These are phyloP conservation scores for Elysia chlorotica DNA, from an alignment of 1,140 invertebrate genomes.

Conservation along the genomic window DNA sequence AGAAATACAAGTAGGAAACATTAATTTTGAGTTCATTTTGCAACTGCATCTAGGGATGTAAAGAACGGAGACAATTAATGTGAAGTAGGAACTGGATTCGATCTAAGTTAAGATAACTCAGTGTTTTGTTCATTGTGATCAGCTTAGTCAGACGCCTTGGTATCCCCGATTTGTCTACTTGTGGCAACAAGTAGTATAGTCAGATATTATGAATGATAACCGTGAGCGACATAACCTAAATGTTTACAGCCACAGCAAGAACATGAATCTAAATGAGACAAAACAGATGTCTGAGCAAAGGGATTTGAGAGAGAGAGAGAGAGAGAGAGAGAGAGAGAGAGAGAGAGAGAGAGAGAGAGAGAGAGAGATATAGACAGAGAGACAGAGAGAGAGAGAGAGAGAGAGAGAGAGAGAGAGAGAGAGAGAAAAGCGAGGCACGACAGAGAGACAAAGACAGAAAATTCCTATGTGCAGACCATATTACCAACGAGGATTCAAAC, in stretches of 20 bases:
- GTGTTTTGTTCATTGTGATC: too few species aligned
- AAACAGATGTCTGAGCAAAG: background rate
- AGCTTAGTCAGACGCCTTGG: background rate
- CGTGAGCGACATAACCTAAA: too few species aligned
- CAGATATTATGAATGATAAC: too few species aligned
- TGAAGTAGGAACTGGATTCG: too few species aligned
- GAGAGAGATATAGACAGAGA: background rate
- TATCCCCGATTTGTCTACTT: background rate
- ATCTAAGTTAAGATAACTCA: too few species aligned
- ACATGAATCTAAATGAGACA: background rate
- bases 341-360: background rate
- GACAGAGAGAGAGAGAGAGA: background rate
- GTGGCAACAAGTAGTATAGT: background rate
- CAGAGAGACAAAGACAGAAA: background rate
- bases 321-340: constrained; percentile 7
- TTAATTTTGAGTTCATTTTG: too few species aligned
- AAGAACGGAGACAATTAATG: too few species aligned
- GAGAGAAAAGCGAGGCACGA: background rate
- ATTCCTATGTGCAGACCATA: too few species aligned
- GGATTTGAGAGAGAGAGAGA: background rate
- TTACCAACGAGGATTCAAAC: too few species aligned
- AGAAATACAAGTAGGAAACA: too few species aligned
- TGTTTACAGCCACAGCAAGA: background rate
- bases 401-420: background rate
- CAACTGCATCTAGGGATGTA: too few species aligned